These are phyloP conservation scores for Dendrolimus pini DNA, from an alignment of 2,888 invertebrate genomes.

Conservation along the genomic window DNA sequence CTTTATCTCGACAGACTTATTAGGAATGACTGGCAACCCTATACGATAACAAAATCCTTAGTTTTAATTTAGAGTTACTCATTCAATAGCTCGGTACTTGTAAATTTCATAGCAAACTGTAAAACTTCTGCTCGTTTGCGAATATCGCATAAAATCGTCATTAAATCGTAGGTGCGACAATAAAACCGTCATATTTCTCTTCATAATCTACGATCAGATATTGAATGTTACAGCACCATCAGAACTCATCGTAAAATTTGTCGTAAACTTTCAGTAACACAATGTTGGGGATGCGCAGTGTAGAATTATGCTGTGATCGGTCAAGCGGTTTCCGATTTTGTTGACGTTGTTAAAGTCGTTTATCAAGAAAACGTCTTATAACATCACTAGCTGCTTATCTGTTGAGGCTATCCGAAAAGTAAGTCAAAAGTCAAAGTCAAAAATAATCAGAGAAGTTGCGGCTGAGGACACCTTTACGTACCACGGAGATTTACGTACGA, in stretches of 20 bases:
- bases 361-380: not conserved
- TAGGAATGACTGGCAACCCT: too few relatives aligned
- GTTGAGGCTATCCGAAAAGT: too few relatives aligned
- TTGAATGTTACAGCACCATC: constrained; percentile 10
- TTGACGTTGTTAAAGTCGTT: not conserved
- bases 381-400: too few relatives aligned
- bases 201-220: constrained; percentile 4
- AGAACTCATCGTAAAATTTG: constrained; percentile 16
- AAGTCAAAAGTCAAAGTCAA: too few relatives aligned
- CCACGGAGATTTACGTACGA: too few relatives aligned
- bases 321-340: not conserved
- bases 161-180: not conserved
- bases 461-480: too few relatives aligned
- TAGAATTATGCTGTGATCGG: not conserved
- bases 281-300: not conserved
- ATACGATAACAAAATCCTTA: too few relatives aligned
- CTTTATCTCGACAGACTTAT: too few relatives aligned
- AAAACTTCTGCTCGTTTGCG: not conserved
- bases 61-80: too few relatives aligned
- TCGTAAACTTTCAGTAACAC: constrained; percentile 15
- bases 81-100: too few relatives aligned
- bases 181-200: not conserved
- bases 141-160: not conserved
- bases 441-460: too few relatives aligned
- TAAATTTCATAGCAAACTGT: not conserved